Evolutionary conservation across 2,888 invertebrate species (phyloP).

Genomic region (Seira sanloemensis): DNA sequence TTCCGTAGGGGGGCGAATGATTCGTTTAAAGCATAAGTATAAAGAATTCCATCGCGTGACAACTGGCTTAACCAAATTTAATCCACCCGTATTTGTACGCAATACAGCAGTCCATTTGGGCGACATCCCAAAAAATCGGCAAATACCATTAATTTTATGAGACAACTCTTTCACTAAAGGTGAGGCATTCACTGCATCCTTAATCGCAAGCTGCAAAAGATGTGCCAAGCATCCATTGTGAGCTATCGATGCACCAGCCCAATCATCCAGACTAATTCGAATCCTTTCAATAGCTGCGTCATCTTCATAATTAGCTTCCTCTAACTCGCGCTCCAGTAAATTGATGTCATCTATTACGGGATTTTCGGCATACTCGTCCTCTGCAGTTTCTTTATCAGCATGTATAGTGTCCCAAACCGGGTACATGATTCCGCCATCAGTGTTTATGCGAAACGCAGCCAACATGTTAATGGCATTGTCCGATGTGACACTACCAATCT

Average conservation of each 20-base stretch:
- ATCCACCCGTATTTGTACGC: not conserved
- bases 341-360: not conserved
- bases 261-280: too few species aligned
- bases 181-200: not conserved
- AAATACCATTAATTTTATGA: not conserved
- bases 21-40: not conserved
- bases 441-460: constrained; percentile 1
- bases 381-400: not conserved
- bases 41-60: not conserved
- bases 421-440: too few species aligned
- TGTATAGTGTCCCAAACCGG: not conserved
- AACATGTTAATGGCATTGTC: constrained; percentile 21
- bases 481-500: constrained; percentile 10
- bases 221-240: not conserved
- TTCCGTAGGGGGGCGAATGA: not conserved
- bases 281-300: too few species aligned
- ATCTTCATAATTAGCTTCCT: too few species aligned
- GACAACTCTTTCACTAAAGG: not conserved
- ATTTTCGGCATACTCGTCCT: not conserved
- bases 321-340: not conserved
- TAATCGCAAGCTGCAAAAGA: not conserved
- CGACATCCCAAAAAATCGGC: not conserved
- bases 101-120: not conserved
- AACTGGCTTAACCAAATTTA: not conserved
- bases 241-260: not conserved